phyloP scores from a whole-genome alignment of 2,797 vertebrate species.

The Merluccius polli region DNA sequence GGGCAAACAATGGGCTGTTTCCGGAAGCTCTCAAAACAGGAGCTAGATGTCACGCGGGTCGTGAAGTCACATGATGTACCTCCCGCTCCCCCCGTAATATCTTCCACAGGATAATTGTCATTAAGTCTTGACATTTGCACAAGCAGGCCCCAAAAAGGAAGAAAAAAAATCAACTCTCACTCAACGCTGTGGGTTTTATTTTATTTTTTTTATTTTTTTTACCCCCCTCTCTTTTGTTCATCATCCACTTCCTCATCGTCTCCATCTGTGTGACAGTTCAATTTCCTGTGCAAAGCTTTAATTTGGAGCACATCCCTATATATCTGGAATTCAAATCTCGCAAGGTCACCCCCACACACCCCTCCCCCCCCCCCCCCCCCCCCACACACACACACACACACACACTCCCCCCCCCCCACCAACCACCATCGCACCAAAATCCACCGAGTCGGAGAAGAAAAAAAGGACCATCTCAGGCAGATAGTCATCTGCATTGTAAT shows the following conservation, averaged over 20 bases:
- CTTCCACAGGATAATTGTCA: slow-evolving; percentile 38
- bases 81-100: slow-evolving; percentile 1
- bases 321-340: slow-evolving; percentile 55
- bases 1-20: neutral
- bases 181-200: slow-evolving; percentile 39
- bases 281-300: slow-evolving; percentile 62
- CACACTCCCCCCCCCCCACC: too few relatives aligned
- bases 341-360: slow-evolving; percentile 47
- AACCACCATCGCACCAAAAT: neutral
- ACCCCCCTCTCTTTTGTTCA: neutral
- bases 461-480: slow-evolving; percentile 35
- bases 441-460: too few relatives aligned
- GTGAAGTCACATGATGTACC: too few relatives aligned
- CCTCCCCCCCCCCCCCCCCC: too few relatives aligned
- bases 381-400: neutral
- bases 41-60: neutral
- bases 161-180: slow-evolving; percentile 37
- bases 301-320: slow-evolving; percentile 51
- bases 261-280: slow-evolving; percentile 61
- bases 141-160: slow-evolving; percentile 19
- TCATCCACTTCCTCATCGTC: slow-evolving; percentile 16
- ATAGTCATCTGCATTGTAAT: slow-evolving; percentile 60
- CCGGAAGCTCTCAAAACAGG: neutral
- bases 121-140: slow-evolving; percentile 54
- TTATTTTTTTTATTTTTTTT: neutral